Evolutionary conservation across 1,140 invertebrate genomes (phyloP), one percentile per base, ranked within the genome.

Genomic region (Maconellicoccus hirsutus): DNA sequence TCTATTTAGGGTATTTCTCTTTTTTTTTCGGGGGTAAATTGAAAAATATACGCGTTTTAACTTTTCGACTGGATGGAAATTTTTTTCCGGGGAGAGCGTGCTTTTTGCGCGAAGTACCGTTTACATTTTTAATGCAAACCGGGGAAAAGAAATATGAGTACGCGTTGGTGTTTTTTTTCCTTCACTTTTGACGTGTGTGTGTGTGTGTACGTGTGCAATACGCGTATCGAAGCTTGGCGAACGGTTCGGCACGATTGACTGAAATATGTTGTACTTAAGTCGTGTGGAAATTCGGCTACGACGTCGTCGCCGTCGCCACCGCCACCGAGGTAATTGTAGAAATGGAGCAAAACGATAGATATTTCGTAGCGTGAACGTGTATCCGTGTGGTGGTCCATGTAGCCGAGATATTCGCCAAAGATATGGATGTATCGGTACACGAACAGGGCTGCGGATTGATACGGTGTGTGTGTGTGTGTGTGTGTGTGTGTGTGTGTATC

Each of bases 211-310:
- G 29, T 33, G 42, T 52, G 42, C n/a, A 52, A 52, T 16, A 19
- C 42, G 42, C 42, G 42, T 52, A 52, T 16, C 42, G 42, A 16
- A 8, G 42, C 3, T 16, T 14, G n/a, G n/a, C 4, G 16, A 16
- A 16, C 42, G 42, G 42, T 52, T 52, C 42, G 42, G 42, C 42
- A 52, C 42, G 42, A 52, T 52, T 52, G 42, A 52, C 42, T 52
- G n/a, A 52, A 52, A 52, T 52, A 52, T 52, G 42, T 52, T 52
- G 42, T 52, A 52, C 42, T 52, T 52, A 52, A 52, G 42, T 52
- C 42, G 42, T 19, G 42, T 19, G 42, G 12, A 52, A 52, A 52
- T 16, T 52, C 42, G 42, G 2, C 42, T 14, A 16, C 42, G 16
- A 12, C 29, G 3, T 33, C 12, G 29, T 6, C 29, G 3, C 29